Evolutionary conservation across 2,888 invertebrate species (phyloP).

Genomic region (Leptogaster cylindrica): DNA sequence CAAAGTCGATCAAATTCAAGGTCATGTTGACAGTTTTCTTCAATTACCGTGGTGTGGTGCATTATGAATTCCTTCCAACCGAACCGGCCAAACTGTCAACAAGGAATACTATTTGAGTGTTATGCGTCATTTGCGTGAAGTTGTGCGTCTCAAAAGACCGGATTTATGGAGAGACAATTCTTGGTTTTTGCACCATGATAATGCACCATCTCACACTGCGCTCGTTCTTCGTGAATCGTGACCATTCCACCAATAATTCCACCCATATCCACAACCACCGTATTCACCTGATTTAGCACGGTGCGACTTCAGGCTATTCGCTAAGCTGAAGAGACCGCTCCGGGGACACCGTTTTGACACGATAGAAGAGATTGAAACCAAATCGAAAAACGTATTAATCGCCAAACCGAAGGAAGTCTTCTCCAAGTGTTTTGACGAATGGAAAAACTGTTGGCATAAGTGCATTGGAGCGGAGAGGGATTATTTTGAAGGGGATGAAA

Average conservation of each 20-base stretch:
- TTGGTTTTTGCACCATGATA: constrained; percentile 2
- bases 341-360: constrained; percentile 13
- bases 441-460: too few relatives aligned
- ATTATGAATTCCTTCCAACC: constrained; percentile 2
- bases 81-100: constrained; percentile 4
- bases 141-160: background rate
- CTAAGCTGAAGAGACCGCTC: constrained; percentile 17
- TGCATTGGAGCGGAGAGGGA: background rate
- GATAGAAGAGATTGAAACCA: background rate
- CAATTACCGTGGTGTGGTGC: constrained; percentile 1
- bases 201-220: too few relatives aligned
- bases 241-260: constrained; percentile 17
- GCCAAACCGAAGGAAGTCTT: constrained; percentile 6
- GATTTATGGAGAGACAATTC: constrained; percentile 16
- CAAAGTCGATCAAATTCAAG: background rate
- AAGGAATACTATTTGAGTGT: constrained; percentile 14
- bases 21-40: constrained; percentile 10
- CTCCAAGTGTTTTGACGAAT: background rate
- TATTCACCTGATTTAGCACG: constrained; percentile 23
- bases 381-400: background rate
- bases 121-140: constrained; percentile 7
- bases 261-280: constrained; percentile 16
- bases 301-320: too few relatives aligned
- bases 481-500: constrained; percentile 13
- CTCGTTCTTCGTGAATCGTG: background rate